Base-by-base conservation (phyloP, 2,888 invertebrate genomes). In the Eumacrocentrus americanus region DNA sequence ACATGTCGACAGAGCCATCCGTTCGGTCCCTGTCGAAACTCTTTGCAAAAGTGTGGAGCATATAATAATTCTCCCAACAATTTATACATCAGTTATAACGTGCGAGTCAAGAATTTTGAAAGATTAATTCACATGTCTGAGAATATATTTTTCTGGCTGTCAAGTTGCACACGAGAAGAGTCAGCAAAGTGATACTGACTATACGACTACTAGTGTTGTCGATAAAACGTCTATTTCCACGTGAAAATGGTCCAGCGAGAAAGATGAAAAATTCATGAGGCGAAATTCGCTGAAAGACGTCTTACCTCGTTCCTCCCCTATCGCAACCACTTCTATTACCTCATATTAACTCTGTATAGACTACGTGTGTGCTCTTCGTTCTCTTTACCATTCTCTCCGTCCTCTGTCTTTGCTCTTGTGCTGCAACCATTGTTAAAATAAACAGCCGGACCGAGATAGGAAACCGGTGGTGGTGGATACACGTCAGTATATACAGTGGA, bases 191-290 rank as follows among this genome's bases (percentile, higher is more conserved):
- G 35, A 2, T 35, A 35, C 35, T 2, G 9, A 29, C 29, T n/a
- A n/a, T n/a, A n/a, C n/a, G n/a, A 12, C 37, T 9, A 7, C 23
- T 56, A 34, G 25, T 14, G 18, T 18, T 48, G 38, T 48, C 56
- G 48, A 56, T 50, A 50, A 53, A 57, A 57, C 9, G 42, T 57
- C 50, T 16, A 57, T 50, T 57, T 50, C 29, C 34, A 20, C 38
- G 57, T 50, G 18, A 40, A 22, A 25, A 57, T 48, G 23, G 18
- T 40, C 25, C 12, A 23, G 25, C 42, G 29, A 50, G 18, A 20
- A 20, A 25, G 9, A 25, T 58, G 35, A 35, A 52, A 58, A 58
- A 52, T 58, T 58, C 44, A 58, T 58, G 52, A 58, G 50, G 34
- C 25, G n/a, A 50, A 57, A 29, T 57, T 50, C 34, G 29, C n/a